These are phyloP conservation scores for Coelinius sp. DNA, from an alignment of 2,888 invertebrate genomes.

Conservation along the genomic window DNA sequence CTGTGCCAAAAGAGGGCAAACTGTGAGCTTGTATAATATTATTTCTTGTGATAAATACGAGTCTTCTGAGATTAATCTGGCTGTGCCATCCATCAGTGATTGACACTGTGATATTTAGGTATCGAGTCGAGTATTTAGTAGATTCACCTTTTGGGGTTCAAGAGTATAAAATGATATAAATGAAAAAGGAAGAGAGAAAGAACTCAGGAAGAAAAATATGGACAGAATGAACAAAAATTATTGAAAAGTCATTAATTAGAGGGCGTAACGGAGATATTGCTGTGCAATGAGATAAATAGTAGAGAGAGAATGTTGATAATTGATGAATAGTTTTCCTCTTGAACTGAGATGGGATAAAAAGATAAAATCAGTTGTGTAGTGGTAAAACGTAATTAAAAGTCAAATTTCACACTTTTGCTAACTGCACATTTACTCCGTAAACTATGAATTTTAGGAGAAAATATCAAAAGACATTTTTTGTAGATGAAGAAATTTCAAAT, in stretches of 20 bases:
- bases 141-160: not conserved
- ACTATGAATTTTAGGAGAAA: not conserved
- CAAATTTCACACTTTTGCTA: not conserved
- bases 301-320: not conserved
- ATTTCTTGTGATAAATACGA: conserved; percentile 19
- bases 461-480: too few relatives aligned
- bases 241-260: not conserved
- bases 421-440: not conserved
- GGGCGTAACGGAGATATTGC: not conserved
- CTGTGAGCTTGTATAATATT: not conserved
- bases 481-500: too few relatives aligned
- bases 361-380: not conserved
- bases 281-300: not conserved
- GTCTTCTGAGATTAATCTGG: conserved; percentile 4
- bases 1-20: not conserved
- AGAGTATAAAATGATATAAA: not conserved
- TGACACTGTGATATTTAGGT: conserved; percentile 12
- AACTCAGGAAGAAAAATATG: not conserved
- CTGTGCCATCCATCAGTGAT: conserved; percentile 17
- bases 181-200: not conserved
- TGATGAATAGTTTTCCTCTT: not conserved
- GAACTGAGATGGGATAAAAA: not conserved
- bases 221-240: not conserved
- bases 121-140: conserved; percentile 5
- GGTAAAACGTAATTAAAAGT: not conserved